Evolutionary conservation across 2,888 invertebrate genomes (phyloP).

Genomic region (Microplitis deprimator): DNA sequence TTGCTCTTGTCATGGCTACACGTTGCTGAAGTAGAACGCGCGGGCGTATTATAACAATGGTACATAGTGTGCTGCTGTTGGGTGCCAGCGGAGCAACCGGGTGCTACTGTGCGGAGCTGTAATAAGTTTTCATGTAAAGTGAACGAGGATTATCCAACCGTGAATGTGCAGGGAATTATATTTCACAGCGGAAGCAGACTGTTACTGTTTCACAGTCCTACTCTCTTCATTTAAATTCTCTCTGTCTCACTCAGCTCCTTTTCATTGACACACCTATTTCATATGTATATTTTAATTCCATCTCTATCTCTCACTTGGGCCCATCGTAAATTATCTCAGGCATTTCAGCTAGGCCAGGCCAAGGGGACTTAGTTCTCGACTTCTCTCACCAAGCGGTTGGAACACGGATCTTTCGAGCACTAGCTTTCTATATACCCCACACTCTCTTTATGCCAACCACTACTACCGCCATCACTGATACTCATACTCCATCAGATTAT

Average conservation of each 20-base stretch:
- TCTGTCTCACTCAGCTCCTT: not conserved
- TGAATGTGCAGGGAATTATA: constrained; percentile 70
- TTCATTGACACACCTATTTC: constrained; percentile 16
- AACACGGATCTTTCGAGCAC: not conserved
- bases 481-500: constrained; percentile 30
- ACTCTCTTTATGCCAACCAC: constrained; percentile 16
- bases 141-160: constrained; percentile 70
- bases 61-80: constrained; percentile 14
- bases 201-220: constrained; percentile 57
- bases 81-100: constrained; percentile 27
- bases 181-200: constrained; percentile 69
- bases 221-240: constrained; percentile 43
- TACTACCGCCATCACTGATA: not conserved
- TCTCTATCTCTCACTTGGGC: constrained; percentile 16
- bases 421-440: not conserved
- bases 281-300: constrained; percentile 10
- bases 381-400: constrained; percentile 10
- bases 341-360: constrained; percentile 19
- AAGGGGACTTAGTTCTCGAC: constrained; percentile 13
- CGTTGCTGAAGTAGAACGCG: constrained; percentile 47
- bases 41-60: constrained; percentile 43
- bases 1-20: constrained; percentile 68
- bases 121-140: constrained; percentile 70
- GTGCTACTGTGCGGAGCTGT: constrained; percentile 60
- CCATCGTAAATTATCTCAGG: constrained; percentile 43